Percentiles rank a stretch among this genome's conserved stretches.
These are phyloP conservation scores for Harpalus rubripes DNA, from an alignment of 2,888 invertebrate species.

Conservation along the genomic window DNA sequence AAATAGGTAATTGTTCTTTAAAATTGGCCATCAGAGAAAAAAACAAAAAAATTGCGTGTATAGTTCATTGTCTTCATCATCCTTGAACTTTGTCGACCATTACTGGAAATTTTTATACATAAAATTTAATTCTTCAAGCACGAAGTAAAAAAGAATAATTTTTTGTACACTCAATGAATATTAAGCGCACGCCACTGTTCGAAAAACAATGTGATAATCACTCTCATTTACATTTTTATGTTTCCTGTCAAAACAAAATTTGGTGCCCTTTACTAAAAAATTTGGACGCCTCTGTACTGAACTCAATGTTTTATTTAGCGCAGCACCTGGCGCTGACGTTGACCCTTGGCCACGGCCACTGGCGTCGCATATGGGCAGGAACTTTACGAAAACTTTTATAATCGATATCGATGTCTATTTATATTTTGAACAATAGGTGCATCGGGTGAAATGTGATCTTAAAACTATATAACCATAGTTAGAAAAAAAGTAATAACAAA, in stretches of 20 bases:
- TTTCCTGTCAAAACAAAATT: background rate
- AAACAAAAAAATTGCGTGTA: slow-evolving; percentile 3
- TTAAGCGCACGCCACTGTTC: background rate
- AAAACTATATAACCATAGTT: too few relatives aligned
- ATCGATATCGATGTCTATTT: too few relatives aligned
- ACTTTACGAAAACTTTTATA: too few relatives aligned
- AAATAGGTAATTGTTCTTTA: background rate
- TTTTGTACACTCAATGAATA: background rate
- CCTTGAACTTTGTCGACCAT: slow-evolving; percentile 36
- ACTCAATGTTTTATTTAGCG: slow-evolving; percentile 33
- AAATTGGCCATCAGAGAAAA: background rate
- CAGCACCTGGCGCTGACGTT: slow-evolving; percentile 32
- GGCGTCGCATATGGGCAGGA: slow-evolving; percentile 3
- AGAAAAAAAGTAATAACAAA: too few relatives aligned
- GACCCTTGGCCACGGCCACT: slow-evolving; percentile 25
- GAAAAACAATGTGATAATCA: background rate
- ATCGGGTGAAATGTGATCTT: too few relatives aligned
- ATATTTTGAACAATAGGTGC: too few relatives aligned
- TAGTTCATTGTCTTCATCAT: slow-evolving; percentile 14
- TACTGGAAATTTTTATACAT: slow-evolving; percentile 10
- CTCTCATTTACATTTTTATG: slow-evolving; percentile 20
- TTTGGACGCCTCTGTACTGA: background rate
- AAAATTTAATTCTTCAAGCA: slow-evolving; percentile 9
- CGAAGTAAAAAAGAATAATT: slow-evolving; percentile 1
- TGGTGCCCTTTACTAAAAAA: background rate